Evolutionary conservation across 2,797 vertebrate species (phyloP), one percentile per base, ranked within the genome.

Genomic region (Dendrocincla tyrannina): DNA sequence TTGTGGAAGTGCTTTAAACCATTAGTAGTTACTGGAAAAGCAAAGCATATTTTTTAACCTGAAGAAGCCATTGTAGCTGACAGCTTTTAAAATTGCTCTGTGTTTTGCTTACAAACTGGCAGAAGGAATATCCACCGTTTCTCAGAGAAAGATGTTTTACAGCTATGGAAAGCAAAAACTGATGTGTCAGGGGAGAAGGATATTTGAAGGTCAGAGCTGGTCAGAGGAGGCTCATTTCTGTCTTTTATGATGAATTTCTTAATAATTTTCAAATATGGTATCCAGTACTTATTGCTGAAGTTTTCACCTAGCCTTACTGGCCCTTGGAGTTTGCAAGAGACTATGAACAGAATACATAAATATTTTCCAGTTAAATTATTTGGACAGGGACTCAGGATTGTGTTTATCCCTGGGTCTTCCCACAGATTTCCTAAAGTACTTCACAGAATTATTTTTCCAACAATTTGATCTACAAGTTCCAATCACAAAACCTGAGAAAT

Each of bases 181-280:
- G 41, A 58, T 44, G n/a, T 80, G 76, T 68, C 53, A 85, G 28
- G 67, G 42, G 68, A 89, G 72, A 83, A 92, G 82, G 75, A 69
- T 52, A 88, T 83, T 89, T 96, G 92, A 93, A 93, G 91, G 95
- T 92, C 85, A 92, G 64, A 87, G 41, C 32, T 79, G 68, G 86
- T 83, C 92, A 83, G 68, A 74, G 37, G 78, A 93, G 91, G 80
- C 58, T 81, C 39, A 81, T 91, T 91, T 72, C 84, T 92, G 87
- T 89, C 86, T 78, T 83, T 62, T 42, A 66, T 94, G 87, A 97
- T 93, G 7, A 85, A 96, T 96, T 91, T 81, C 82, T 91, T 89
- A 96, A 97, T 96, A 91, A 96, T 95, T 95, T 89, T 89, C 62
- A 92, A 85, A 66, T 80, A 75, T 18, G 11, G 10, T 16, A 91